Percentiles rank a stretch among this genome's conserved stretches.
Evolutionary conservation across 2,888 invertebrate species (phyloP).

Genomic region (Hemaris fuciformis): DNA sequence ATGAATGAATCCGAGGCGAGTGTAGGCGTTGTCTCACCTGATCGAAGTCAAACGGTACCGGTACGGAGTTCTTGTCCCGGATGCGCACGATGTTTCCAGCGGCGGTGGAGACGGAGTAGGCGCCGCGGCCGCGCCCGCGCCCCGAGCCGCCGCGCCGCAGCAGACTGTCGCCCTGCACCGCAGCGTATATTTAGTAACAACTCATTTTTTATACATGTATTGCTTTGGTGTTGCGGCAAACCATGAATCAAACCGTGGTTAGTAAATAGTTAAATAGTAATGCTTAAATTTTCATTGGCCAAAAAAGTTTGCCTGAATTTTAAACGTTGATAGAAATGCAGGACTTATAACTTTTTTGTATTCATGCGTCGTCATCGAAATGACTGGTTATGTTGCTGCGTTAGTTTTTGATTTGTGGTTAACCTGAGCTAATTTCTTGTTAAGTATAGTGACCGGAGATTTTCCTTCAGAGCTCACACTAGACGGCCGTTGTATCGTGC

Average conservation of each 20-base stretch:
- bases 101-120: conserved; percentile 52
- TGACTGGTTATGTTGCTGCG: too few species aligned
- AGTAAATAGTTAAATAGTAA: too few species aligned
- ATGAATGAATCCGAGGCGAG: neutral
- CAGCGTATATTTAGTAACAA: neutral
- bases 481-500: conserved; percentile 68
- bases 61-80: conserved; percentile 48
- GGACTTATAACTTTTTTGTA: too few species aligned
- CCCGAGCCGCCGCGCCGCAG: conserved; percentile 58
- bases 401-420: neutral
- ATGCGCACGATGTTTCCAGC: conserved; percentile 67
- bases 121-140: conserved; percentile 63
- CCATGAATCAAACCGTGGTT: too few species aligned
- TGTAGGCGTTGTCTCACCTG: conserved; percentile 38
- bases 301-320: too few species aligned
- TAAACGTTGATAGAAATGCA: too few species aligned
- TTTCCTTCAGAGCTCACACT: conserved; percentile 46
- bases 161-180: conserved; percentile 64
- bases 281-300: too few species aligned
- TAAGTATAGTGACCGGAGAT: conserved; percentile 70
- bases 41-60: conserved; percentile 56
- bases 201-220: too few species aligned
- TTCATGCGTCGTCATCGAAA: too few species aligned
- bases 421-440: conserved; percentile 71
- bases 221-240: too few species aligned